Evolutionary conservation across 1,140 invertebrate genomes (phyloP).

Genomic region (Orius insidiosus): DNA sequence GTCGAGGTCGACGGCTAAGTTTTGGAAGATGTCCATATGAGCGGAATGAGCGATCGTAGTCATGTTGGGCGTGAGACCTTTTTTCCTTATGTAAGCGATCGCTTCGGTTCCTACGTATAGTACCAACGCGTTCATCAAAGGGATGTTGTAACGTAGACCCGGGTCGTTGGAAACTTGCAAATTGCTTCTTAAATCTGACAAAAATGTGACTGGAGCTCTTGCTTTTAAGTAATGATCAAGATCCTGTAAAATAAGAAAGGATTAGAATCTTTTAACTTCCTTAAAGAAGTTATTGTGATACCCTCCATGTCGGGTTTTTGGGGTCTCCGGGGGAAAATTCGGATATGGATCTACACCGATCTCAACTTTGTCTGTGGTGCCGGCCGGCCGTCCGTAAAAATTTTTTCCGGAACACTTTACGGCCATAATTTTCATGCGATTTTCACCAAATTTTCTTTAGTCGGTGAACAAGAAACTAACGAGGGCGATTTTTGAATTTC

Average conservation of each 20-base stretch:
- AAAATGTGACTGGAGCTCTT: slow-evolving; percentile 84
- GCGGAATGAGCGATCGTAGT: slow-evolving; percentile 91
- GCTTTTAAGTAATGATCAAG: slow-evolving; percentile 92
- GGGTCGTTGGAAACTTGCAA: slow-evolving; percentile 71
- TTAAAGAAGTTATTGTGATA: too few relatives aligned
- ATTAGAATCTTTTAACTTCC: not conserved
- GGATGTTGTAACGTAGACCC: slow-evolving; percentile 85
- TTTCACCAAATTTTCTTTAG: too few relatives aligned
- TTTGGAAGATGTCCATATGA: slow-evolving; percentile 99
- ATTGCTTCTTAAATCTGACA: slow-evolving; percentile 77
- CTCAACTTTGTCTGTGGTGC: too few relatives aligned
- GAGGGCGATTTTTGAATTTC: too few relatives aligned
- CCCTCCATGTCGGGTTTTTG: too few relatives aligned
- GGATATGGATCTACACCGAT: too few relatives aligned
- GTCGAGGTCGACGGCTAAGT: slow-evolving; percentile 91
- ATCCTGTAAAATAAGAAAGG: slow-evolving; percentile 33
- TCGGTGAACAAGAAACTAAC: too few relatives aligned
- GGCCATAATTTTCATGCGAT: too few relatives aligned
- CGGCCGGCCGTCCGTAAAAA: too few relatives aligned
- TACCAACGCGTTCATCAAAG: slow-evolving; percentile 90
- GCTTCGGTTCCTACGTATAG: slow-evolving; percentile 95
- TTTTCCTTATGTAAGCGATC: slow-evolving; percentile 69
- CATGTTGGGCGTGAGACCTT: slow-evolving; percentile 83
- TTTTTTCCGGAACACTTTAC: too few relatives aligned
- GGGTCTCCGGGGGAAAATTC: too few relatives aligned